Base-by-base conservation (phyloP, 2,797 vertebrate species). In the Rousettus madagascariensis region DNA sequence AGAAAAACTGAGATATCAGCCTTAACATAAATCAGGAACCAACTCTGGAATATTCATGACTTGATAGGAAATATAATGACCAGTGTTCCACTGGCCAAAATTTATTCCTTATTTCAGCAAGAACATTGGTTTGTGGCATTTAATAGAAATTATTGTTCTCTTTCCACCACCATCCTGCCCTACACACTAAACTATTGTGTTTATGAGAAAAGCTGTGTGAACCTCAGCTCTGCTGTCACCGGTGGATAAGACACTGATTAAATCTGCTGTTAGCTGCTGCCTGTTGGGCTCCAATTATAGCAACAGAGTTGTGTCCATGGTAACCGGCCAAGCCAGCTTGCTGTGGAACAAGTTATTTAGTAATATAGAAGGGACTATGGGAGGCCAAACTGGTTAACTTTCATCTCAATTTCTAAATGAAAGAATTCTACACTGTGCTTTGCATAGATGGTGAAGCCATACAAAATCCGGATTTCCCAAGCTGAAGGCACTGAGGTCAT, bases 401-500 rank as follows among this genome's bases (percentile, higher is more conserved):
- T 49, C 57, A 20, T 59, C 59, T 77, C 69, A 19, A 33, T 89
- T 91, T 91, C 41, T 66, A 72, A 69, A 71, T 71, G 55, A 69
- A 71, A 71, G 55, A 93, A 71, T 88, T 36, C 24, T 10, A 51
- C 43, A 30, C 22, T 41, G 63, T 79, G 43, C 85, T 87, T 90
- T 84, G 71, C 26, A 22, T 41, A 78, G 51, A 26, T 69, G 33
- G 15, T 43, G 19, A 83, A 84, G 49, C 11, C 36, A 74, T 43
- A 49, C 41, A 72, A 84, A 69, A 75, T 80, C 71, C 71, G 78
- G 43, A 82, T 93, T 94, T 87, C n/a, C 78, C 63, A 66, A 91
- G 17, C 19, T 26, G 71, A 86, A 86, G 49, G 10, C 30, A 2
- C 49, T 61, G 55, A 41, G 51, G 11, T 85, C n/a, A 77, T 36